Conservation (phyloP, 2,113 vertebrate species). For the Hippocampus barbouri region DNA sequence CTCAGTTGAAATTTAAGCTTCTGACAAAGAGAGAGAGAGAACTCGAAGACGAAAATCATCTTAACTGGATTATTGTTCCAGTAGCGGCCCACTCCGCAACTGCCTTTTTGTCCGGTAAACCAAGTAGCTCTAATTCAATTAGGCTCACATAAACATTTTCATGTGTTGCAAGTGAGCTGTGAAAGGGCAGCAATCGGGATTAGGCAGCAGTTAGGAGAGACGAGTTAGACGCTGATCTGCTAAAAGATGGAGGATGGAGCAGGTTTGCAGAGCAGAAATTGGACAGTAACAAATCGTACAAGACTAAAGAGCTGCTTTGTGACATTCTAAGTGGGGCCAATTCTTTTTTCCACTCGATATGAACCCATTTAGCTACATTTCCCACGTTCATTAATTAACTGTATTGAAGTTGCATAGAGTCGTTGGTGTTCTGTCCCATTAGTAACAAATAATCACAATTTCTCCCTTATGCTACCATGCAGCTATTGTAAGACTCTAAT, state of each 20-base stretch:
- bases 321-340: conserved; percentile 14
- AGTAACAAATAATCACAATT: conserved; percentile 30
- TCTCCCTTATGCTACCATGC: conserved; percentile 16
- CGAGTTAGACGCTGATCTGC: conserved; percentile 6
- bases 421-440: conserved; percentile 1
- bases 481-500: conserved; percentile 8
- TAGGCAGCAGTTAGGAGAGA: conserved; percentile 32
- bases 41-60: not conserved
- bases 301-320: conserved; percentile 15
- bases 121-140: conserved; percentile 8
- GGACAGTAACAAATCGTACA: conserved; percentile 39
- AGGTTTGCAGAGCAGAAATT: conserved; percentile 25
- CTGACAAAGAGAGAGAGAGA: not conserved
- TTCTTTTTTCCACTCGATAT: conserved; percentile 18
- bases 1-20: not conserved
- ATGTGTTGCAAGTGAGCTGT: conserved; percentile 59
- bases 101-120: conserved; percentile 2
- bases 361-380: not conserved
- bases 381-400: conserved; percentile 6
- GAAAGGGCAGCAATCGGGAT: conserved; percentile 46
- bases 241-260: conserved; percentile 8
- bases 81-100: not conserved
- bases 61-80: not conserved
- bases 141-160: conserved; percentile 52
- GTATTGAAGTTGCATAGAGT: conserved; percentile 4